Evolutionary conservation across 2,888 invertebrate species (phyloP).

Genomic region (Sphinx pinastri): DNA sequence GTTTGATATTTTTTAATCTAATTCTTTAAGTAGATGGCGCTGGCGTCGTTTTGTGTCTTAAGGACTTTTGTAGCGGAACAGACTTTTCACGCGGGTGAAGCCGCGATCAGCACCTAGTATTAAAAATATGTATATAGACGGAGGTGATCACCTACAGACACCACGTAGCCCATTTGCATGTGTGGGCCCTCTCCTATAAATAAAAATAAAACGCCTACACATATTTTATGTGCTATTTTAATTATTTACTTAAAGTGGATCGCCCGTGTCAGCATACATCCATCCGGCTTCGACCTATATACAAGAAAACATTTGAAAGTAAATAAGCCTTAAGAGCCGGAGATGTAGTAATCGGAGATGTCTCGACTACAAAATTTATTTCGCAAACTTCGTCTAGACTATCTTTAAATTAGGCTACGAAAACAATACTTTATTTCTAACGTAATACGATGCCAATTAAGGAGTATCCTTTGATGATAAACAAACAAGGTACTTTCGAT

Average conservation of each 20-base stretch:
- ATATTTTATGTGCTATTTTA: too few relatives aligned
- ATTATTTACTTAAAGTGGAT: too few relatives aligned
- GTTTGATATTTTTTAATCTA: too few relatives aligned
- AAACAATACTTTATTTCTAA: slow-evolving; percentile 24
- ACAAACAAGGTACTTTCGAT: slow-evolving; percentile 12
- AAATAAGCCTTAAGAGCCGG: neutral
- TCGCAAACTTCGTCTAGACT: slow-evolving; percentile 3
- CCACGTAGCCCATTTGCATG: too few relatives aligned
- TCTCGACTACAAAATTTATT: slow-evolving; percentile 10
- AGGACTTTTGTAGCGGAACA: too few relatives aligned
- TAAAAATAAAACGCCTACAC: too few relatives aligned
- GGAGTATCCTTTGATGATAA: slow-evolving; percentile 14
- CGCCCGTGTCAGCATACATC: neutral
- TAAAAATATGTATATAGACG: too few relatives aligned
- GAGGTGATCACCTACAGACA: neutral
- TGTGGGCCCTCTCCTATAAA: too few relatives aligned
- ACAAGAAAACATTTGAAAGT: slow-evolving; percentile 3
- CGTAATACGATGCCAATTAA: slow-evolving; percentile 26
- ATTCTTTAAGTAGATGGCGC: too few relatives aligned
- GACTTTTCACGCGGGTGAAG: too few relatives aligned
- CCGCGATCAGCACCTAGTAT: too few relatives aligned
- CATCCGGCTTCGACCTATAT: neutral
- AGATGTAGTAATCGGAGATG: slow-evolving; percentile 10
- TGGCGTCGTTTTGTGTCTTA: too few relatives aligned
- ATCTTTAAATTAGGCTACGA: slow-evolving; percentile 15